Base-by-base conservation (phyloP, 2,797 vertebrate species). In the Astyanax mexicanus region DNA sequence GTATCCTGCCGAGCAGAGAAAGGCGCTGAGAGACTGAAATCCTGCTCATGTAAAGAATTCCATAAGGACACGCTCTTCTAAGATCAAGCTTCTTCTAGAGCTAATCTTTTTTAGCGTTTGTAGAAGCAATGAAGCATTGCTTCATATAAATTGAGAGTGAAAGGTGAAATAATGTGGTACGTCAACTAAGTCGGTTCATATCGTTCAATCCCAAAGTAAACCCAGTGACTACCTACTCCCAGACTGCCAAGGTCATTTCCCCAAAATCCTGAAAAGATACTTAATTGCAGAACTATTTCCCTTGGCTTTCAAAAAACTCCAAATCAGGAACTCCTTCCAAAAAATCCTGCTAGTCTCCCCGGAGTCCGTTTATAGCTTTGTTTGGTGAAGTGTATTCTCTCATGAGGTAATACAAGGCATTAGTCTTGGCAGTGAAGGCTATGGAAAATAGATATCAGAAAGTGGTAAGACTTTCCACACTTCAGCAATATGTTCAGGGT, bases 381-480 rank as follows among this genome's bases (percentile, higher is more conserved):
- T 74, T 77, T 79, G 61, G 55, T 84, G 74, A 77, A 79, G 72
- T 81, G 74, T 78, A 61, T 69, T 79, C 68, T 79, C 81, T 79
- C 74, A 72, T 83, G 81, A 81, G 58, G 71, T 81, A 81, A 80
- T 81, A 68, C 51, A 72, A 74, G 69, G 74, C 70, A 81, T 83
- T 80, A 60, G 51, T 69, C 57, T 77, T 79, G 81, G 77, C 79
- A 72, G 74, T 72, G 42, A 70, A 65, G 61, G 19, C 77, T 69
- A 57, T 79, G 81, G 83, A 84, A 84, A 83, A 79, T 45, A 79
- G 74, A 83, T 83, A 84, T 77, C 61, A 62, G 37, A 79, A 75
- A 72, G 32, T 77, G 79, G 62, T 81, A 72, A 75, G 58, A 81
- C 75, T 83, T 84, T 84, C 81, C 79, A 68, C 55, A 77, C 67